Base-by-base conservation (phyloP, 2,113 vertebrate genomes). In the Ceratotherium simum region DNA sequence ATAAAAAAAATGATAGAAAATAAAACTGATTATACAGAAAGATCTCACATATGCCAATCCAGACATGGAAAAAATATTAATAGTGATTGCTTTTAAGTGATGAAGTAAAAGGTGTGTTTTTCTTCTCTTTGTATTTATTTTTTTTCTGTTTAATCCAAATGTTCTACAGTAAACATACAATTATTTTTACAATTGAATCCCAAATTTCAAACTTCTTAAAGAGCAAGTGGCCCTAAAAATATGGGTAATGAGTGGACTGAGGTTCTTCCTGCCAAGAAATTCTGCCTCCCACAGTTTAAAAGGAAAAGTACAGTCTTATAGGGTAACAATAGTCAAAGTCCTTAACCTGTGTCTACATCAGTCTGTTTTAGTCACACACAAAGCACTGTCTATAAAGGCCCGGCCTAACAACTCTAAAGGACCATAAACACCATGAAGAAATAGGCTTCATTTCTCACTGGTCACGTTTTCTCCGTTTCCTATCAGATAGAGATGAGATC, bases 201-300 rank as follows among this genome's bases (percentile, higher is more conserved):
- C 54, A 2, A 92, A 60, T 70, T 51, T 67, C 72, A 89, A 95
- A 93, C 48, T 93, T 91, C 81, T 91, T 60, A 86, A 76, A 73
- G 54, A 95, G 27, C 1, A 82, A 42, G 4, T 60, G 11, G n/a
- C 10, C 42, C 36, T 91, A 36, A 95, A 88, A 95, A 79, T 56
- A 58, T 27, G 27, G 36, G 3, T 79, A 69, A 76, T 48, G 39
- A 93, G 91, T 11, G 36, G 17, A 80, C n/a, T 83, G 56, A 85
- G 12, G 1, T 56, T 86, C 42, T 65, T 67, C 29, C 60, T 86
- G 31, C 33, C 62, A 83, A 83, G 60, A 98, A 96, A 70, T 58
- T 75, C 81, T 86, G 62, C 29, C 23, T 75, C 4, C 60, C 33
- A 69, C 25, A 64, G 6, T 83, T 92, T 51, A 29, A 93, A 96